Conservation (phyloP, 2,888 invertebrate genomes). For the Acanthosoma haemorrhoidale region DNA sequence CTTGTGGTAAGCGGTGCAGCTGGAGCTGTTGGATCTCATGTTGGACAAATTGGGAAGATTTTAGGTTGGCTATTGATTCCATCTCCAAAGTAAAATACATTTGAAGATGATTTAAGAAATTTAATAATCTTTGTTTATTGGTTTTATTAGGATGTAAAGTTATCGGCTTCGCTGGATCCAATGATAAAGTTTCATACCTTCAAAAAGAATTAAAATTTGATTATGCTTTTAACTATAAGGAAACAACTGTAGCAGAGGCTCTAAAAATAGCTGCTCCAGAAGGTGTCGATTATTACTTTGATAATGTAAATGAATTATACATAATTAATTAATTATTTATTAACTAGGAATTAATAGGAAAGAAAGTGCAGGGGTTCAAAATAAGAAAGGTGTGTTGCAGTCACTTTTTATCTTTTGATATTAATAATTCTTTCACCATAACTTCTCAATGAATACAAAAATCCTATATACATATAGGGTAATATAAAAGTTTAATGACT, state of each 20-base stretch:
- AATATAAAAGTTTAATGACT: too few relatives aligned
- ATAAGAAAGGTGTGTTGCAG: too few relatives aligned
- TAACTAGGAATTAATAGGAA: too few relatives aligned
- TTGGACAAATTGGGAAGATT: conserved; percentile 73
- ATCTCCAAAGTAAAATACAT: background rate
- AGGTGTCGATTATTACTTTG: conserved; percentile 70
- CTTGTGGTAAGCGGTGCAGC: conserved; percentile 69
- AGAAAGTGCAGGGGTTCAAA: too few relatives aligned
- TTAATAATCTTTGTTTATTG: background rate
- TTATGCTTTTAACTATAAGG: conserved; percentile 67
- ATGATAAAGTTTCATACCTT: conserved; percentile 65
- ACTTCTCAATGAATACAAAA: too few relatives aligned
- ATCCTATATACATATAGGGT: too few relatives aligned
- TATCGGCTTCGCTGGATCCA: conserved; percentile 65
- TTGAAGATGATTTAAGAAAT: background rate
- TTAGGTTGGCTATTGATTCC: conserved; percentile 49
- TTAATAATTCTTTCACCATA: too few relatives aligned
- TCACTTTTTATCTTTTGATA: too few relatives aligned
- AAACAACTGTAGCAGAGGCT: conserved; percentile 45
- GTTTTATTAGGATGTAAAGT: conserved; percentile 56
- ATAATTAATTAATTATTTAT: too few relatives aligned
- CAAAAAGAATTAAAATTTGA: conserved; percentile 61
- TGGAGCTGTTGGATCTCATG: conserved; percentile 71
- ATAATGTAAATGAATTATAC: conserved; percentile 69
- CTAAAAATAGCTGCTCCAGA: conserved; percentile 59